phyloP scores from a whole-genome alignment of 2,888 invertebrate species.

The Cyaniris semiargus region DNA sequence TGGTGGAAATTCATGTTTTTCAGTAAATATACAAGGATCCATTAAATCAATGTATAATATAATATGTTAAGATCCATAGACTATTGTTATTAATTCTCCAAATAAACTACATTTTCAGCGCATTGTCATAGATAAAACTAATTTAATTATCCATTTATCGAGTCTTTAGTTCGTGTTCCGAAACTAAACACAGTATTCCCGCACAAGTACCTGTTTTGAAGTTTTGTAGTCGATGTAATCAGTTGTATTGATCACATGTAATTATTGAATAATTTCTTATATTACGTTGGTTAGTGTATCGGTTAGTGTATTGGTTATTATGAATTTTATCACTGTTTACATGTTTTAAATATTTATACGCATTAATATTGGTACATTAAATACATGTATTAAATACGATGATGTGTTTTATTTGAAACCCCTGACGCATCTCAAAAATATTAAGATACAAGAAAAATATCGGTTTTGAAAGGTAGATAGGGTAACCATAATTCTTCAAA shows the following conservation, averaged over 20 bases:
- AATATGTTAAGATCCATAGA: background rate
- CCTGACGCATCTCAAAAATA: background rate
- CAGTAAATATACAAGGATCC: background rate
- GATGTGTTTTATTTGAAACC: constrained; percentile 58
- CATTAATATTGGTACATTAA: constrained; percentile 79
- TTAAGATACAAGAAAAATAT: background rate
- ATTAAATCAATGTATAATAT: too few relatives aligned
- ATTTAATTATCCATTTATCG: background rate
- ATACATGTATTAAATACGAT: constrained; percentile 72
- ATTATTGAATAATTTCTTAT: constrained; percentile 64
- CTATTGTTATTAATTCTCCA: background rate
- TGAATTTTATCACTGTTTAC: constrained; percentile 82
- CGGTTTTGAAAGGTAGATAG: background rate
- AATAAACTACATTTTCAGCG: background rate
- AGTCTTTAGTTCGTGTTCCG: background rate
- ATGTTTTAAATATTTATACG: constrained; percentile 81
- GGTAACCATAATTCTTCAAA: too few relatives aligned
- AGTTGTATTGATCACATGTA: constrained; percentile 43
- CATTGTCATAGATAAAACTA: background rate
- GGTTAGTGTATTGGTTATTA: constrained; percentile 74
- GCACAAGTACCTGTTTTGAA: constrained; percentile 60
- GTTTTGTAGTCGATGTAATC: constrained; percentile 33
- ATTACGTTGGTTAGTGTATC: constrained; percentile 73
- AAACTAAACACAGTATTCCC: constrained; percentile 40
- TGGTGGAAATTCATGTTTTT: background rate